Base-by-base conservation (phyloP, 2,888 invertebrate genomes). In the Apotomis betuletana region DNA sequence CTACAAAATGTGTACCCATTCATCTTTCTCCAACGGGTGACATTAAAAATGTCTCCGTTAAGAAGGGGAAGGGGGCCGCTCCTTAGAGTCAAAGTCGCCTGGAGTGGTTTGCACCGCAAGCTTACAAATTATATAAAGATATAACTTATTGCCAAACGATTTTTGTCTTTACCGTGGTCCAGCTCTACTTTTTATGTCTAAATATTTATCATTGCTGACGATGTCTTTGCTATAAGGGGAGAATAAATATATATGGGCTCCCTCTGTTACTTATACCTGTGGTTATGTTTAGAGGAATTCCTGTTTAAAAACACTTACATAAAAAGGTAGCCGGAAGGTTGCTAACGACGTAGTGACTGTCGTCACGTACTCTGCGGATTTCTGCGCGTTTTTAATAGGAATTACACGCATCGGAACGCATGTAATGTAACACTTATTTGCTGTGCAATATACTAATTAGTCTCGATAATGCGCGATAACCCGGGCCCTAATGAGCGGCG, bases 41-140 rank as follows among this genome's bases (percentile, higher is more conserved):
- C 91, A 88, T 90, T 91, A 91, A 92, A 92, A 92, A 92, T 92
- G 92, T 91, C 90, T 85, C 87, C 84, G 88, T 88, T 88, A 90
- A 89, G 84, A 80, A 90, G 88, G 90, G 91, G 89, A 90, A 90
- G 88, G 91, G 87, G 87, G 77, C 79, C 79, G 82, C 82, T 81
- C 79, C 77, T 83, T 85, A 88, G 87, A 87, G 82, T 85, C 87
- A 90, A 84, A 88, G 79, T 90, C 83, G 87, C 81, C 80, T 89
- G 83, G 81, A 82, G 80, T 80, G 74, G 78, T 85, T 79, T 78
- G 77, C 75, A 70, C 76, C 75, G 76, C 76, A 77, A 74, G 80
- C 80, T 78, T 78, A 80, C 77, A 76, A 74, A 76, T 77, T 70
- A 76, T 69, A 74, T 58, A 63, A 54, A 62, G 70, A 51, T 46